These are phyloP conservation scores for Sepiola atlantica DNA, from an alignment of 2,888 invertebrate species.

Conservation along the genomic window DNA sequence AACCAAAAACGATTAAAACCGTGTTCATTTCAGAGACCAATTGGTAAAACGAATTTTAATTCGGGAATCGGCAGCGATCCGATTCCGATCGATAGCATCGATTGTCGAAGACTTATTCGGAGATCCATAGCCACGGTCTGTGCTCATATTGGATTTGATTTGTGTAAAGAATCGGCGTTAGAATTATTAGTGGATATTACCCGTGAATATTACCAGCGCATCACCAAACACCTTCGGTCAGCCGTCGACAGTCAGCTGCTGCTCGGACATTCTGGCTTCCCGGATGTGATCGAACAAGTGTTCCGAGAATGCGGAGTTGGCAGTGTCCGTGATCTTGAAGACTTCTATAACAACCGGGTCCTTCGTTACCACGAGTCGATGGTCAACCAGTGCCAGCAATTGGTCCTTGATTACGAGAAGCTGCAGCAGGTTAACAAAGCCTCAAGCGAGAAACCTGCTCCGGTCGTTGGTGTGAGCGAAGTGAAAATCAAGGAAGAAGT, in stretches of 20 bases:
- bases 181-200: slow-evolving; percentile 70
- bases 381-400: slow-evolving; percentile 69
- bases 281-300: slow-evolving; percentile 79
- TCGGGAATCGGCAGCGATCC: slow-evolving; percentile 66
- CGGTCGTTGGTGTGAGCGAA: not conserved
- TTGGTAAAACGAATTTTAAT: slow-evolving; percentile 61
- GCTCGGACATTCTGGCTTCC: slow-evolving; percentile 70
- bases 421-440: slow-evolving; percentile 57
- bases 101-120: slow-evolving; percentile 66
- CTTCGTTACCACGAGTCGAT: slow-evolving; percentile 71
- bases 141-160: slow-evolving; percentile 73
- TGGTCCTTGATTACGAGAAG: slow-evolving; percentile 73
- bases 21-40: not conserved
- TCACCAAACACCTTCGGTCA: slow-evolving; percentile 76
- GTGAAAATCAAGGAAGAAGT: not conserved
- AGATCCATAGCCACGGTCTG: slow-evolving; percentile 72
- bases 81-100: slow-evolving; percentile 66
- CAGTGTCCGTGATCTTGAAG: slow-evolving; percentile 78
- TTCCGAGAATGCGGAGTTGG: slow-evolving; percentile 80
- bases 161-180: slow-evolving; percentile 67
- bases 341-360: slow-evolving; percentile 78
- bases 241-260: slow-evolving; percentile 78
- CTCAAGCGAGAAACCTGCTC: not conserved
- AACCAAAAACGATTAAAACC: not conserved
- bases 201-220: slow-evolving; percentile 65